Evolutionary conservation across 2,113 vertebrate genomes (phyloP).

Genomic region (Oryzias celebensis): DNA sequence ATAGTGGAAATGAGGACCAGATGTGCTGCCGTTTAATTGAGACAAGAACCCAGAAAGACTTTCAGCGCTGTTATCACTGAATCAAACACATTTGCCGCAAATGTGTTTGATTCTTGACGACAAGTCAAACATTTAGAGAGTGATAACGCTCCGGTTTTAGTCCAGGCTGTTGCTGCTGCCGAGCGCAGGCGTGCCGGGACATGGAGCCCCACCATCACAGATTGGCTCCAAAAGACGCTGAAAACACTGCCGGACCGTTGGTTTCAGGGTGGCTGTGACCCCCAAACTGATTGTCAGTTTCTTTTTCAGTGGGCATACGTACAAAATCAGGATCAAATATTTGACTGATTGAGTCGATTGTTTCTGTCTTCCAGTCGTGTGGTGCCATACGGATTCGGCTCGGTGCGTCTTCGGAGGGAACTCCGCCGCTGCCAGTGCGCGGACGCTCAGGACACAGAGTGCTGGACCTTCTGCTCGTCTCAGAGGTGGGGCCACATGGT

Average conservation of each 20-base stretch:
- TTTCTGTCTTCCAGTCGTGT: constrained; percentile 57
- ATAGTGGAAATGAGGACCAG: constrained; percentile 20
- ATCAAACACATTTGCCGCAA: background rate
- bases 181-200: background rate
- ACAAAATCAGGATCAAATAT: too few species aligned
- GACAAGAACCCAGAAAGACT: background rate
- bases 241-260: too few species aligned
- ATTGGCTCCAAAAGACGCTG: too few species aligned
- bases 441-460: constrained; percentile 48
- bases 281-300: too few species aligned
- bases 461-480: constrained; percentile 63
- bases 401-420: constrained; percentile 57
- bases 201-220: too few species aligned
- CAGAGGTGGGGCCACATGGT: constrained; percentile 39
- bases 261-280: too few species aligned
- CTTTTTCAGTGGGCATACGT: too few species aligned
- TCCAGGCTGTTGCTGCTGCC: background rate
- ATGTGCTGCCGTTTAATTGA: constrained; percentile 26
- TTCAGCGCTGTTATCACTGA: too few species aligned
- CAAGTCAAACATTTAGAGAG: too few species aligned
- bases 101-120: background rate
- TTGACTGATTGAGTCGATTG: too few species aligned
- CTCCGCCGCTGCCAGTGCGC: constrained; percentile 63
- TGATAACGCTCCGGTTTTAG: background rate
- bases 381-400: constrained; percentile 73